These are phyloP conservation scores for Diachrysia chrysitis DNA, from an alignment of 2,888 invertebrate genomes.

Conservation along the genomic window DNA sequence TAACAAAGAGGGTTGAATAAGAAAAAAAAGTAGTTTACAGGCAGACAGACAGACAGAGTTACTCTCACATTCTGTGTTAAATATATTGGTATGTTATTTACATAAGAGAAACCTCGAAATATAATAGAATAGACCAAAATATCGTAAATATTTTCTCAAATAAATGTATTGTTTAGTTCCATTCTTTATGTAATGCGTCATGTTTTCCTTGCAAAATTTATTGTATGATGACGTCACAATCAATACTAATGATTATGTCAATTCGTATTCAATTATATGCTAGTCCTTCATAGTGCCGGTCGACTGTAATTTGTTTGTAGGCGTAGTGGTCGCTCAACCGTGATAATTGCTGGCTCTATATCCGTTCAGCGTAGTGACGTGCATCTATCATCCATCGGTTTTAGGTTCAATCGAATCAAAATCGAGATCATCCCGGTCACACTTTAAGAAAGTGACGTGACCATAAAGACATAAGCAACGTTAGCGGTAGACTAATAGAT, in stretches of 20 bases:
- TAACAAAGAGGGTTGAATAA: too few species aligned
- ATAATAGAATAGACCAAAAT: too few species aligned
- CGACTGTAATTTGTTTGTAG: constrained; percentile 37
- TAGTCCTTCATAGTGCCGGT: constrained; percentile 7
- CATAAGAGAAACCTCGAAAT: too few species aligned
- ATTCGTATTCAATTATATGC: constrained; percentile 27
- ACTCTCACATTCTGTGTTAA: too few species aligned
- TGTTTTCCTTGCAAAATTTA: neutral
- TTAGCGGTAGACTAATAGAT: neutral
- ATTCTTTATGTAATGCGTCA: too few species aligned
- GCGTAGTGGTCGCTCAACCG: constrained; percentile 20
- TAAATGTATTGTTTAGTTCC: too few species aligned
- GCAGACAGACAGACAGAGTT: too few species aligned
- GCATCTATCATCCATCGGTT: neutral
- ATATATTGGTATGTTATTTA: too few species aligned
- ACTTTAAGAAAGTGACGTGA: neutral
- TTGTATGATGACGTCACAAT: neutral
- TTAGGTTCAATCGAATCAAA: neutral
- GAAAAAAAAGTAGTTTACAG: too few species aligned
- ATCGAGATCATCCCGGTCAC: neutral
- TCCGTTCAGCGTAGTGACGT: constrained; percentile 46
- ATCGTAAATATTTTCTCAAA: too few species aligned
- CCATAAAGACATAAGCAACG: neutral
- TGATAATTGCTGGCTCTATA: constrained; percentile 32
- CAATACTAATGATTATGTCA: constrained; percentile 16